These are phyloP conservation scores for Diaperis boleti DNA, from an alignment of 2,888 invertebrate genomes.

Conservation along the genomic window DNA sequence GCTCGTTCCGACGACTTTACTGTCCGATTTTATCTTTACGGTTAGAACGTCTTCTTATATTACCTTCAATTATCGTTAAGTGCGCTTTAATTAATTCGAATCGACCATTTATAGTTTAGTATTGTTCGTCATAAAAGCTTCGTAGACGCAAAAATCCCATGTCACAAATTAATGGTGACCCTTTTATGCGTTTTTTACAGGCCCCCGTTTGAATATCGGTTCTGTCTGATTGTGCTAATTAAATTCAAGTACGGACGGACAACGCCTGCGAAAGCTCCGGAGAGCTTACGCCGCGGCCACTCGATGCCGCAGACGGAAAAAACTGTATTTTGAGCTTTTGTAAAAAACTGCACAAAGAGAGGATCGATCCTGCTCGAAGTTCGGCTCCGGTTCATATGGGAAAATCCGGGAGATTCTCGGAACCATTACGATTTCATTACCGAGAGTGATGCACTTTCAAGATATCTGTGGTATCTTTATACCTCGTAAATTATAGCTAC, in stretches of 20 bases:
- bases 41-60: slow-evolving; percentile 17
- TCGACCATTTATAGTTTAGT: slow-evolving; percentile 27
- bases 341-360: too few relatives aligned
- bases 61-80: slow-evolving; percentile 32
- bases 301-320: too few relatives aligned
- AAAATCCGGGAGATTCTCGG: too few relatives aligned
- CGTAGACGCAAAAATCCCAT: not conserved
- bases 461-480: too few relatives aligned
- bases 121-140: slow-evolving; percentile 9
- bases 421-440: too few relatives aligned
- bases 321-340: too few relatives aligned
- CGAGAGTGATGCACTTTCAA: too few relatives aligned
- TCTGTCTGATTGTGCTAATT: slow-evolving; percentile 20
- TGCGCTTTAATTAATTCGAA: slow-evolving; percentile 30
- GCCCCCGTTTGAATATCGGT: slow-evolving; percentile 8
- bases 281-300: too few relatives aligned
- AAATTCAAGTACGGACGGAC: slow-evolving; percentile 10
- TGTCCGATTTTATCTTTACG: slow-evolving; percentile 20
- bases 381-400: too few relatives aligned
- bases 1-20: not conserved
- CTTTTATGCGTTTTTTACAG: slow-evolving; percentile 4
- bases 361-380: too few relatives aligned
- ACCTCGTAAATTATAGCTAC: too few relatives aligned
- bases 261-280: too few relatives aligned
- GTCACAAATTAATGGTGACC: not conserved